Evolutionary conservation across 2,888 invertebrate genomes (phyloP), one percentile per base, ranked within the genome.

Genomic region (Leptinotarsa peninsularis): DNA sequence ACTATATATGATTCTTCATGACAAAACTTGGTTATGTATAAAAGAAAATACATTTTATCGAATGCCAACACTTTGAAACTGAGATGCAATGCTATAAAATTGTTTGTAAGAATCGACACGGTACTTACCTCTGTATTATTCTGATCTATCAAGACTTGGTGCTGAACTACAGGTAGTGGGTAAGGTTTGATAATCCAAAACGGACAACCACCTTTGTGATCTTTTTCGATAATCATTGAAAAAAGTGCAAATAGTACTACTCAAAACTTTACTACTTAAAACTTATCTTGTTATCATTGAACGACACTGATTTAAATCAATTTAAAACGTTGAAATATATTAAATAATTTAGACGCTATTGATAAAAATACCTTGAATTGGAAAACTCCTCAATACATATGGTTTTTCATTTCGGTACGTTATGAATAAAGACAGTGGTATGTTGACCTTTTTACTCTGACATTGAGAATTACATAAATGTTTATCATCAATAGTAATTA

Each of bases 401-500:
- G 43, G 33, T 58, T 21, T 23, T n/a, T 3, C 52, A 72, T 23
- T 52, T 52, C 21, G 17, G 18, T 49, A 67, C 50, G 56, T 33
- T 27, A 67, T 63, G 60, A 52, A 70, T 68, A 71, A 75, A 66
- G 66, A 73, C 70, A 69, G 56, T 67, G 67, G 66, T 49, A 72
- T 71, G 54, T 67, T 79, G 80, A 80, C 80, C 80, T 80, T 79
- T 79, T 69, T 67, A 76, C 80, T 78, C 73, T 76, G 68, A 74
- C 77, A 74, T 68, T 76, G 71, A 76, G 76, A 66, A 67, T 73
- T 78, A 79, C 80, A 79, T 80, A 80, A 75, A 80, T 80, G 79
- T 80, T 80, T 80, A 76, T 79, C 78, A 80, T 80, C 71, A 78
- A 79, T 76, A 78, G 71, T 79, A 80, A 80, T 80, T 78, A 80